Percentiles rank a stretch among this genome's conserved stretches.
Conservation (phyloP, 1,140 invertebrate genomes). For the Cyrtorhinus lividipennis region DNA sequence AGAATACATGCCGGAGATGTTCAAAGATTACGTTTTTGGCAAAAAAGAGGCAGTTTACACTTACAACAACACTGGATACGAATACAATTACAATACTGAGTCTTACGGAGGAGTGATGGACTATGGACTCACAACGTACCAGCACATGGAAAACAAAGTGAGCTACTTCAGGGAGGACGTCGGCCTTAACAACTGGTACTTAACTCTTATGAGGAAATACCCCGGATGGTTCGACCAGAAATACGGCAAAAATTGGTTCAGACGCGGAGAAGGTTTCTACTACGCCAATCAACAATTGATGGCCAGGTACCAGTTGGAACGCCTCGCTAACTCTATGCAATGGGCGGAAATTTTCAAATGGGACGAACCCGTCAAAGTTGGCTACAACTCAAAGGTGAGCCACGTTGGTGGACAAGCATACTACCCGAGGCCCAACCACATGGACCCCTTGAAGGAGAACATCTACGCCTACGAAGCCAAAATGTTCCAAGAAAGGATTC, state of each 20-base stretch:
- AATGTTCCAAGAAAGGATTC: conserved; percentile 1
- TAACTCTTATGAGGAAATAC: conserved; percentile 44
- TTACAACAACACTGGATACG: conserved; percentile 14
- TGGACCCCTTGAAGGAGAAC: neutral
- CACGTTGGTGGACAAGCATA: conserved; percentile 15
- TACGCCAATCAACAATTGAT: conserved; percentile 43
- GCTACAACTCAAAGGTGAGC: conserved; percentile 15
- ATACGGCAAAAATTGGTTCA: conserved; percentile 31
- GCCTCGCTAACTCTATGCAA: conserved; percentile 43
- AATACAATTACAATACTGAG: conserved; percentile 31
- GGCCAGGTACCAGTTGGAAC: conserved; percentile 49
- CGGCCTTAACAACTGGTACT: conserved; percentile 51
- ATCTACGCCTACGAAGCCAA: conserved; percentile 11
- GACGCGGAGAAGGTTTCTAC: conserved; percentile 45
- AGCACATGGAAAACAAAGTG: conserved; percentile 41
- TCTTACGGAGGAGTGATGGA: conserved; percentile 17
- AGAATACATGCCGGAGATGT: conserved; percentile 41
- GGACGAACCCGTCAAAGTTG: conserved; percentile 32
- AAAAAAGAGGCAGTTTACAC: conserved; percentile 25
- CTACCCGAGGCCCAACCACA: conserved; percentile 12
- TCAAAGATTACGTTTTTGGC: conserved; percentile 28
- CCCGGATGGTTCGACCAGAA: conserved; percentile 44
- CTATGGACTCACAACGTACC: conserved; percentile 31
- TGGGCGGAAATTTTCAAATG: conserved; percentile 41
- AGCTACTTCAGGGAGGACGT: conserved; percentile 59